A percentile compares a stretch with the other conserved stretches of the same genome.
These are phyloP conservation scores for Corythaeola cristata DNA, from an alignment of 2,113 vertebrate genomes.

Conservation along the genomic window DNA sequence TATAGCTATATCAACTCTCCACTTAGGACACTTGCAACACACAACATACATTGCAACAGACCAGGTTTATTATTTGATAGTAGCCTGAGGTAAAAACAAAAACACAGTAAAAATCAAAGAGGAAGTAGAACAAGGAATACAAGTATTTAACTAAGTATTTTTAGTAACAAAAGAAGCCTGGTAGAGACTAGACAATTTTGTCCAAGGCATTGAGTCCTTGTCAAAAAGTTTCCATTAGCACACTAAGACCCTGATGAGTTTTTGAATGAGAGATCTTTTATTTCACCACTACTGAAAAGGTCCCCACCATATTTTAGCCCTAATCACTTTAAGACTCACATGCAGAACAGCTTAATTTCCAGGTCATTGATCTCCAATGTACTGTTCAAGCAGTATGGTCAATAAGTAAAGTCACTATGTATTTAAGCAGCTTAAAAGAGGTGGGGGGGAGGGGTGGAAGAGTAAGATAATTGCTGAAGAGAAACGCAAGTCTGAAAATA, in stretches of 20 bases:
- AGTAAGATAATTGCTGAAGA: background rate
- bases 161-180: background rate
- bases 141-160: background rate
- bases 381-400: background rate
- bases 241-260: background rate
- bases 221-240: background rate
- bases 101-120: background rate
- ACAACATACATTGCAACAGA: background rate
- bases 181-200: background rate
- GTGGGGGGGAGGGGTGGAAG: background rate
- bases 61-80: background rate
- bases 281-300: background rate
- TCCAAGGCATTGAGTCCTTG: background rate
- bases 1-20: background rate
- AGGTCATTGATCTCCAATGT: constrained; percentile 35
- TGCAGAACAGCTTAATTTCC: constrained; percentile 27
- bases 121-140: background rate
- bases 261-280: background rate
- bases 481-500: constrained; percentile 8
- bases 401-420: background rate
- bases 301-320: background rate
- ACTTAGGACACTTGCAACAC: background rate
- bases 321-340: constrained; percentile 19
- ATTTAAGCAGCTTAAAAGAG: background rate
- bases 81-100: background rate